A percentile compares a stretch with the other conserved stretches of the same genome.
These are phyloP conservation scores for Glyptemys insculpta DNA, from an alignment of 2,797 vertebrate species.

Conservation along the genomic window DNA sequence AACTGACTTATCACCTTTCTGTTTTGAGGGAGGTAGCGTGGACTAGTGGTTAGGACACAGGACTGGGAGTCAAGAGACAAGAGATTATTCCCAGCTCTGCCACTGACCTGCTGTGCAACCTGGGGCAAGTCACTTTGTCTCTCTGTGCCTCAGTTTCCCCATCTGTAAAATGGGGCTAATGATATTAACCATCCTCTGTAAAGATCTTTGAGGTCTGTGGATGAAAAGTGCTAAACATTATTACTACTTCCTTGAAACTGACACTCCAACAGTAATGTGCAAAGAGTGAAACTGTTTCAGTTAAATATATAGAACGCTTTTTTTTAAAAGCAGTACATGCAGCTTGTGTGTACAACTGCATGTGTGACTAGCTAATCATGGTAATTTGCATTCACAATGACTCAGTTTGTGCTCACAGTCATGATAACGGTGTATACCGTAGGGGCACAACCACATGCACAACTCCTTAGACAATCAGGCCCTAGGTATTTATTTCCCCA, in stretches of 20 bases:
- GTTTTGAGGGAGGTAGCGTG: not conserved
- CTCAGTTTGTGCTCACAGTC: fast-evolving
- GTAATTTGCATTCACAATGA: not conserved
- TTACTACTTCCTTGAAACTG: not conserved
- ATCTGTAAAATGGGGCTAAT: not conserved
- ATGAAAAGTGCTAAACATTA: not conserved
- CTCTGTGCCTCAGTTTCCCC: not conserved
- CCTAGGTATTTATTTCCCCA: fast-evolving
- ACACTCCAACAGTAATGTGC: not conserved
- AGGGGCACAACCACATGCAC: fast-evolving
- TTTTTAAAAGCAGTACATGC: fast-evolving
- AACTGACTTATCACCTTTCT: not conserved
- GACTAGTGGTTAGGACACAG: not conserved
- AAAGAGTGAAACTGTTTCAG: not conserved
- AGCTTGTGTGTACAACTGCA: fast-evolving
- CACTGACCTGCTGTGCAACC: not conserved
- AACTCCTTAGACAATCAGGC: fast-evolving
- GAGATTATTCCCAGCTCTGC: not conserved
- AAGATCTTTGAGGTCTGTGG: not conserved
- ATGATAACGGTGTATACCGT: fast-evolving
- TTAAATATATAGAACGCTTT: not conserved
- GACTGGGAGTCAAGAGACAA: not conserved
- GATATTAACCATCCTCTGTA: not conserved
- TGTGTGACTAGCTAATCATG: too few relatives aligned
- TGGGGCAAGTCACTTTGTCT: not conserved